Evolutionary conservation across 2,797 vertebrate species (phyloP).

Genomic region (Arctocebus calabarensis): DNA sequence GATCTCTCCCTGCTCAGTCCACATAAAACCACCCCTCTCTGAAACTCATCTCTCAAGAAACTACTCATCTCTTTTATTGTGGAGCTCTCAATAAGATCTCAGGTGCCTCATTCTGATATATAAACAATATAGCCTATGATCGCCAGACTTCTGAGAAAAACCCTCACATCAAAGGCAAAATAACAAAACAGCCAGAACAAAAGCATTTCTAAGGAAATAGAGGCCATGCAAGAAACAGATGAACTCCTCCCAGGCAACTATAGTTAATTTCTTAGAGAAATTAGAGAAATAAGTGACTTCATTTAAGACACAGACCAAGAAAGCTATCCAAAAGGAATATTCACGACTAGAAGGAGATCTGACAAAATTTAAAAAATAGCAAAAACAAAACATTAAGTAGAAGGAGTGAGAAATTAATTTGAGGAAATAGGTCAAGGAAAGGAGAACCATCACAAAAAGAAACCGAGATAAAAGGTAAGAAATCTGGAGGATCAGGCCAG

Average conservation of each 20-base stretch:
- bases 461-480: neutral
- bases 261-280: neutral
- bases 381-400: neutral
- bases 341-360: neutral
- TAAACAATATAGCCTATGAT: neutral
- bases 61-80: too few relatives aligned
- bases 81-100: neutral
- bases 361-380: neutral
- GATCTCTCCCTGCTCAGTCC: neutral
- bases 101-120: neutral
- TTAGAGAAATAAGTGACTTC: neutral
- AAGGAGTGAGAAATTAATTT: neutral
- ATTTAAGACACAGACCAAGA: neutral
- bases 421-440: constrained; percentile 3
- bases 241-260: neutral
- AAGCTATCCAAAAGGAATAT: neutral
- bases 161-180: neutral
- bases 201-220: neutral
- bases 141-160: neutral
- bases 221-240: neutral
- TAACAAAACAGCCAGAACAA: neutral
- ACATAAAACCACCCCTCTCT: too few relatives aligned
- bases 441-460: neutral
- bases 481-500: neutral
- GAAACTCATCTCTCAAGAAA: neutral